Base-by-base conservation (phyloP, 2,113 vertebrate species). In the Vidua macroura region DNA sequence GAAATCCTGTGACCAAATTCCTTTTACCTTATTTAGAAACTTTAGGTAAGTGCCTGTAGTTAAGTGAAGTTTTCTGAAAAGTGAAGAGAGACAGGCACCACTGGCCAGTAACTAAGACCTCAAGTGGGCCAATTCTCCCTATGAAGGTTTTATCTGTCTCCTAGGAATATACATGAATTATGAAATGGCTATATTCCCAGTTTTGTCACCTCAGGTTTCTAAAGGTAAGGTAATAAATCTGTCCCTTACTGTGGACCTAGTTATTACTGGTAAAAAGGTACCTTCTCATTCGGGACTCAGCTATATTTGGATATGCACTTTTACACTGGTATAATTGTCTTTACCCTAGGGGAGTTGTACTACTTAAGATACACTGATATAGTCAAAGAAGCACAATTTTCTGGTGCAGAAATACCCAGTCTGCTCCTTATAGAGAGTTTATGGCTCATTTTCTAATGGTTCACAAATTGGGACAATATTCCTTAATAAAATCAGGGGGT, bases 281-380 rank as follows among this genome's bases (percentile, higher is more conserved):
- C 64, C 43, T 90, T 92, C 81, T 76, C 84, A 69, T 76, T 49
- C 0, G 77, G 91, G 92, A 91, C 62, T 64, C 31, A 72, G 81
- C 41, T 96, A 95, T 92, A 95, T 96, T 92, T 92, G 81, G 93
- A 73, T 73, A 73, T 82, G 91, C 96, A 96, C 95, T 96, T 96
- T 95, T 93, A 96, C 92, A 92, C 95, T 63, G 83, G 80, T 88
- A 88, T 95, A 96, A 96, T 95, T 96, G 83, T 44, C 91, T 90
- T 94, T 95, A 90, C 90, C 88, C 86, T 74, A 92, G 55, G 94
- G 95, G 95, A 96, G 86, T 94, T 96, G 95, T 95, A 96, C 95
- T 96, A 96, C 95, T 96, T 96, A 89, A 91, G 60, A 68, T 86
- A 88, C 62, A 89, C 69, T 49, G 62, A 80, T 86, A 93, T 44